Evolutionary conservation across 2,797 vertebrate species (phyloP), one percentile per base, ranked within the genome.

Genomic region (Tachyglossus aculeatus): DNA sequence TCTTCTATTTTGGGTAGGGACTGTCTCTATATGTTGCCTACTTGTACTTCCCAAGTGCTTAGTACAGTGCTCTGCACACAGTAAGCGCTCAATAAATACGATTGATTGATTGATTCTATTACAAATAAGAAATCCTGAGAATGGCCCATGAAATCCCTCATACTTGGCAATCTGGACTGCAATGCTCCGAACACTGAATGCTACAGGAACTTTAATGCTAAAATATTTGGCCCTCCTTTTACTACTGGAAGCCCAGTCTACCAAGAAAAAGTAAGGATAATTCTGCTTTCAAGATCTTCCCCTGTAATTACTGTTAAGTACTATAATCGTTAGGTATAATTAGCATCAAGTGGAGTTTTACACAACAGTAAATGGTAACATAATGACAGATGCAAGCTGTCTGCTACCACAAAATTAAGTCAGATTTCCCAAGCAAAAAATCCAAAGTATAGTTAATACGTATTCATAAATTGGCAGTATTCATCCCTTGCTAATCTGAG

Each of bases 361-460:
- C 25, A 78, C 25, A 81, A 40, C 44, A 80, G 70, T 66, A 83
- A 89, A 83, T 81, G 37, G 64, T 80, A 83, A 68, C 55, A 74
- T 76, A 90, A 86, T 90, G 88, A 81, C 54, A 86, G 60, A 81
- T 70, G 62, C 54, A 77, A 60, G 65, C 64, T 77, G 43, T 74
- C 60, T 87, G 61, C 68, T 80, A 74, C 81, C 62, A 67, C 13
- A 56, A 50, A 85, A 86, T 83, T 79, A 82, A 85, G 72, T 74
- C 55, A 71, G 60, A 84, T 81, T 78, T 55, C 16, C 31, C 47
- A 34, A 59, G 55, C 50, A 70, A 54, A 82, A 86, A 62, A 69
- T 7, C 54, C 75, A 15, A 61, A 54, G 74, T 80, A 48, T 60
- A 19, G n/a, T 59, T 74, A 54, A 71, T 81, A 50, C 34, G 73